These are phyloP conservation scores for Dermatemys mawii DNA, from an alignment of 2,113 vertebrate genomes.

Conservation along the genomic window DNA sequence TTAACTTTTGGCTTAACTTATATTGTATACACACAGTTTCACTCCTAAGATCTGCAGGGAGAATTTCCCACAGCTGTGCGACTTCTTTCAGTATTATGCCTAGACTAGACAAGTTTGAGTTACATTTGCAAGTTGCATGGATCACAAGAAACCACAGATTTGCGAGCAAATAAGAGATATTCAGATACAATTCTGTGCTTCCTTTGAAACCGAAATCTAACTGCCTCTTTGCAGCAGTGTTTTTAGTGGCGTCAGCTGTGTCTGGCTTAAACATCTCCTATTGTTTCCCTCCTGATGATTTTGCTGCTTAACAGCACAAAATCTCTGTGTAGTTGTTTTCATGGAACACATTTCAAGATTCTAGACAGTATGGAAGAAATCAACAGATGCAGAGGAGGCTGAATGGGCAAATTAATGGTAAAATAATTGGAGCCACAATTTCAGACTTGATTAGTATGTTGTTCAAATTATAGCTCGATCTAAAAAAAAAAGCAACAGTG, in stretches of 20 bases:
- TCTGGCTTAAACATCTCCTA: accelerated
- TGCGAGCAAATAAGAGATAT: neutral
- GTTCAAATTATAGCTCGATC: slow-evolving; percentile 70
- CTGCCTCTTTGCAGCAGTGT: neutral
- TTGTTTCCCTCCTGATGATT: neutral
- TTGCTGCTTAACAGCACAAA: slow-evolving; percentile 1
- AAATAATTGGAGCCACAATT: slow-evolving; percentile 72
- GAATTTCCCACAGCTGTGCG: neutral
- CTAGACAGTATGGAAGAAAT: slow-evolving; percentile 27
- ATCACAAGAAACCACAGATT: neutral
- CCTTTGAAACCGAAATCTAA: neutral
- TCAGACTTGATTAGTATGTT: slow-evolving; percentile 68
- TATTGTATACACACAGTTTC: accelerated
- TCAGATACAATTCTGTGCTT: accelerated
- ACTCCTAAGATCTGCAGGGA: accelerated
- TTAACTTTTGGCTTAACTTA: neutral
- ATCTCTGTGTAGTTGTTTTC: neutral
- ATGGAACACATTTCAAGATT: neutral
- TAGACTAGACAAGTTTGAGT: neutral
- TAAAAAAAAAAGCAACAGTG: slow-evolving; percentile 69
- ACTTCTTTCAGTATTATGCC: neutral
- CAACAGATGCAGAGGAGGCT: slow-evolving; percentile 71
- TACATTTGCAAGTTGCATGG: neutral
- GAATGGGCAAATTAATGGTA: slow-evolving; percentile 71
- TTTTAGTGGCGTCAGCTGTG: accelerated